These are phyloP conservation scores for Leptothorax acervorum DNA, from an alignment of 2,888 invertebrate genomes.

Conservation along the genomic window DNA sequence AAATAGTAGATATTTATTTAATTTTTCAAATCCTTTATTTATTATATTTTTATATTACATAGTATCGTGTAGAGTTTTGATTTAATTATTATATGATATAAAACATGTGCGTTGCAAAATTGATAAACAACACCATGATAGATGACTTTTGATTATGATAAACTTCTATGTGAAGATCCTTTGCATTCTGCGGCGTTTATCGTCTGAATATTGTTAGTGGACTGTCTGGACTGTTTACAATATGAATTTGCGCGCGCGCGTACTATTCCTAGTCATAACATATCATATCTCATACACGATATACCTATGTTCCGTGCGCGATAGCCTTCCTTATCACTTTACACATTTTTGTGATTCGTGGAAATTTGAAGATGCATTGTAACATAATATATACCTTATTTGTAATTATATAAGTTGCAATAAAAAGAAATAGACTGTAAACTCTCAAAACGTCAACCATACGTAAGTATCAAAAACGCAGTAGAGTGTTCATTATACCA, in stretches of 20 bases:
- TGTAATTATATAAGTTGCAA: not conserved
- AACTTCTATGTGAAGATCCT: conserved; percentile 60
- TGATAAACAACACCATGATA: conserved; percentile 53
- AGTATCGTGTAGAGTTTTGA: not conserved
- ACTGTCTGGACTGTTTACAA: conserved; percentile 73
- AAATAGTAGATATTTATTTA: not conserved
- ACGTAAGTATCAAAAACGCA: too few species aligned
- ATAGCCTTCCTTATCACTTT: conserved; percentile 36
- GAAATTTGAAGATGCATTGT: not conserved
- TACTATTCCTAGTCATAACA: conserved; percentile 73
- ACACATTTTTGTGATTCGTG: not conserved
- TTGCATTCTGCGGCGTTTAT: conserved; percentile 72
- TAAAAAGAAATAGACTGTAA: not conserved
- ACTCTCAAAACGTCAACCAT: not conserved
- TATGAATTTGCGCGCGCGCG: conserved; percentile 58
- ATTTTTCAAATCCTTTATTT: not conserved
- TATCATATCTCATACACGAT: conserved; percentile 68
- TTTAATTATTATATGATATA: not conserved
- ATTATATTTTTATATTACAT: not conserved
- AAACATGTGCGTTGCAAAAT: conserved; percentile 34
- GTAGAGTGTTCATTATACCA: too few species aligned
- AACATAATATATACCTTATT: not conserved
- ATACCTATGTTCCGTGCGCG: not conserved
- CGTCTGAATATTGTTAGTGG: conserved; percentile 70
- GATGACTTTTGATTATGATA: conserved; percentile 60